Evolutionary conservation across 2,113 vertebrate genomes (phyloP), one percentile per base, ranked within the genome.

Genomic region (Atherinomorus stipes): DNA sequence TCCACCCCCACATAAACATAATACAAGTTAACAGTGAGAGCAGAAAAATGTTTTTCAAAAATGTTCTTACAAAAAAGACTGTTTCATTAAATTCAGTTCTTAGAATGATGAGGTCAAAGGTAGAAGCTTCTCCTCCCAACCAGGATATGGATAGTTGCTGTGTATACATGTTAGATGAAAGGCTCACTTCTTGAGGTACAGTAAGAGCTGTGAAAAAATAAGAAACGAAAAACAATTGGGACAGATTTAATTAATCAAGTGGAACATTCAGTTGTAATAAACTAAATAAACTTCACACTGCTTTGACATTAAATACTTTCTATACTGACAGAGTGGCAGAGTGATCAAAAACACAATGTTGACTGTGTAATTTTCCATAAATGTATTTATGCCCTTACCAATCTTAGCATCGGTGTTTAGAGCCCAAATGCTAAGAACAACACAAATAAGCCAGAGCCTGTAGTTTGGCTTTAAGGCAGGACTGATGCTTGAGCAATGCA

Each of bases 71-170:
- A 4, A 90, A 88, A 56, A 93, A 80, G 69, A 89, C 73, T 1
- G 79, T 90, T 74, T 89, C 69, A 71, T 87, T 90, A 22, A 93
- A 40, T 63, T 95, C 94, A 18, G 91, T 93, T 81, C 87, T 85
- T 21, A 90, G 71, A 51, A 95, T 91, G 67, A 92, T 65, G 56
- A 94, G 45, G 78, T 94, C 93, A 67, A 92, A 93, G 9, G 78
- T 74, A 1, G 80, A 54, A 11, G 72, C 83, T 8, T 22, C 37
- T 51, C 90, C 88, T 38, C 90, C 90, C 15, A 67, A 53, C 94
- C 94, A 95, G 45, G 89, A 89, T 60, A 95, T 69, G 37, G 71
- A 80, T 0, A 95, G 81, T 5, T 88, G 84, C 80, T 90, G 92
- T 11, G 69, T 67, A 0, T 1, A 0, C 6, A 2, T 2, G 69